Percentiles rank a stretch among this genome's conserved stretches.
phyloP scores from a whole-genome alignment of 2,113 vertebrate species.

The Cnemophilus loriae region DNA sequence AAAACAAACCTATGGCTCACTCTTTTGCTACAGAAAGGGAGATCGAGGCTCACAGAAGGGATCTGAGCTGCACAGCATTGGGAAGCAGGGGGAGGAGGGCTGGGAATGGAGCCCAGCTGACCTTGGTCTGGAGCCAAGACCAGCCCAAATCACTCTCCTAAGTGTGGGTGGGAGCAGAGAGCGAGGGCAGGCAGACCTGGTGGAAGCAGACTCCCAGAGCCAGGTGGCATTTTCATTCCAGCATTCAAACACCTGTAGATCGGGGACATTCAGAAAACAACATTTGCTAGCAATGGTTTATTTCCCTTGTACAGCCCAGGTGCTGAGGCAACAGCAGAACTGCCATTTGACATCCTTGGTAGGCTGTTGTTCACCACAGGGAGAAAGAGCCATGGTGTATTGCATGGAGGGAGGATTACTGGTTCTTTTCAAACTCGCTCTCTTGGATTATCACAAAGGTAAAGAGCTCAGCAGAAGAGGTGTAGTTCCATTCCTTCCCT shows the following conservation, averaged over 20 bases:
- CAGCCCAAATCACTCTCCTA: background rate
- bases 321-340: background rate
- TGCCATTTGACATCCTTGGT: background rate
- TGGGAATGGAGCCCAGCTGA: background rate
- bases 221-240: background rate
- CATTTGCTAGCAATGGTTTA: background rate
- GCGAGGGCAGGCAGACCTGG: background rate
- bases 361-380: background rate
- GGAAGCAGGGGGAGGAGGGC: background rate
- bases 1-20: background rate
- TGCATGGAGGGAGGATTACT: background rate
- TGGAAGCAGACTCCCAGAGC: background rate
- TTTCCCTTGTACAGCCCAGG: background rate
- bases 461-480: background rate
- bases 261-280: background rate
- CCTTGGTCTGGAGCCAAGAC: background rate
- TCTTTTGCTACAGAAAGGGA: background rate
- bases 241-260: background rate
- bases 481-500: background rate
- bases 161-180: background rate
- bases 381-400: background rate
- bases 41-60: background rate
- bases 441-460: background rate
- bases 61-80: accelerated
- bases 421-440: background rate